A percentile compares a stretch with the other conserved stretches of the same genome.
phyloP scores from a whole-genome alignment of 2,113 vertebrate genomes.

The Fregata magnificens region DNA sequence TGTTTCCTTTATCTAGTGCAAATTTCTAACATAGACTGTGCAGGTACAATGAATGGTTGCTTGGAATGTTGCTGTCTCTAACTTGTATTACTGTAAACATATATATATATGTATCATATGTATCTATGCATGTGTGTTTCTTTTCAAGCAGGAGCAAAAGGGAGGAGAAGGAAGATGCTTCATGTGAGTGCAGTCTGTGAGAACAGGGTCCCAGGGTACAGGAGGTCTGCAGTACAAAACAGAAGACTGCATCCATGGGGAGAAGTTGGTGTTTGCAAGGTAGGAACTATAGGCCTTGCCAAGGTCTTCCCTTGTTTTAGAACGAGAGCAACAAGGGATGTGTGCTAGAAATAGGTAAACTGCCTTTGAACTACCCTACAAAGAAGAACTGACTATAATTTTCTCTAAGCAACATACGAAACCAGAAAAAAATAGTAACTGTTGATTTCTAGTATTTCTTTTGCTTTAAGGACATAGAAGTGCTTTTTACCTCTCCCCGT shows the following conservation, averaged over 20 bases:
- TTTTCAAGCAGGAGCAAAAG: neutral
- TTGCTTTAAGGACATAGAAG: neutral
- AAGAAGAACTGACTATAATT: neutral
- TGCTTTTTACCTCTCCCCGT: neutral
- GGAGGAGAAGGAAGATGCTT: neutral
- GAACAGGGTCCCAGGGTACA: neutral
- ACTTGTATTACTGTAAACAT: neutral
- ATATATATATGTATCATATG: neutral
- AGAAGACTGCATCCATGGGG: neutral
- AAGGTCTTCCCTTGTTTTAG: neutral
- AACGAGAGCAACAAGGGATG: neutral
- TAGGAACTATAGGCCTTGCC: neutral
- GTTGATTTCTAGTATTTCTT: neutral
- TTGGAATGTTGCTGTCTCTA: neutral
- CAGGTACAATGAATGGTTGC: neutral
- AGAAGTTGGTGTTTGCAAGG: neutral
- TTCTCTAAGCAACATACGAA: neutral
- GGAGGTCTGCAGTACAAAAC: neutral
- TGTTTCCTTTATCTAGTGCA: neutral
- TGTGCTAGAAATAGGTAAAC: neutral
- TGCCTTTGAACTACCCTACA: neutral
- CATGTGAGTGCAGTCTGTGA: neutral
- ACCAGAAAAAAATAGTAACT: neutral
- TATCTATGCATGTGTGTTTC: neutral
- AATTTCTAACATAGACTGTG: neutral